Evolutionary conservation across 2,797 vertebrate species (phyloP), one percentile per base, ranked within the genome.

Genomic region (Malacoctenus gilli): DNA sequence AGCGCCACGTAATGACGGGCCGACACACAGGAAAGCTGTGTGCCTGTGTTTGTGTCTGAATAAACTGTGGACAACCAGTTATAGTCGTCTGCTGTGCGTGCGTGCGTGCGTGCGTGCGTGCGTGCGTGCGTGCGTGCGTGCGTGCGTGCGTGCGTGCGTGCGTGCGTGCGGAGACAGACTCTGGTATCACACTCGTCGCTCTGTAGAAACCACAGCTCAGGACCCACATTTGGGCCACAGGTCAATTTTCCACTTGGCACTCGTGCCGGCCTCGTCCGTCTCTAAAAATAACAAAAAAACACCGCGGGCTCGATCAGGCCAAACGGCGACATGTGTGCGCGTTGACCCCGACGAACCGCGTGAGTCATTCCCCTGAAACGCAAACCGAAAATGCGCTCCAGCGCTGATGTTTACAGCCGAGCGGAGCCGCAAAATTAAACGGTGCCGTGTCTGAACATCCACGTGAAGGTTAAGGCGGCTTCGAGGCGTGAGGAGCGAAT

Each of bases 1-100:
- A 79, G 72, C 76, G 53, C 22, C 57, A 20, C 50, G 22, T 76
- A 67, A 84, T 80, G 72, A 79, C 46, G 44, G 64, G 36, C 37
- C 47, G 49, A 65, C 59, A 77, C 51, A 59, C 51, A 20, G 57
- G 40, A 41, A 62, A 63, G 46, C 23, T 19, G 22, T 60, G 42
- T 59, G n/a, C n/a, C n/a, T n/a, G 47, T 55, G 46, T 72, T 40
- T 59, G 56, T 43, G 44, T 57, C 32, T 39, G 40, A 50, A 62
- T 68, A 60, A 57, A 66, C 28, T 38, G 43, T 35, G 32, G 58
- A 56, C 31, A 37, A 23, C 54, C 21, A 28, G 25, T 28, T 1
- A 28, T 4, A 2, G 25, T 28, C 25, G 25, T 28, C 25, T 9
- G 9, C 25, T 28, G 25, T 9, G 1, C 25, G 4, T 1, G 25